Conservation (phyloP, 2,113 vertebrate species). For the Leucosticte australis region DNA sequence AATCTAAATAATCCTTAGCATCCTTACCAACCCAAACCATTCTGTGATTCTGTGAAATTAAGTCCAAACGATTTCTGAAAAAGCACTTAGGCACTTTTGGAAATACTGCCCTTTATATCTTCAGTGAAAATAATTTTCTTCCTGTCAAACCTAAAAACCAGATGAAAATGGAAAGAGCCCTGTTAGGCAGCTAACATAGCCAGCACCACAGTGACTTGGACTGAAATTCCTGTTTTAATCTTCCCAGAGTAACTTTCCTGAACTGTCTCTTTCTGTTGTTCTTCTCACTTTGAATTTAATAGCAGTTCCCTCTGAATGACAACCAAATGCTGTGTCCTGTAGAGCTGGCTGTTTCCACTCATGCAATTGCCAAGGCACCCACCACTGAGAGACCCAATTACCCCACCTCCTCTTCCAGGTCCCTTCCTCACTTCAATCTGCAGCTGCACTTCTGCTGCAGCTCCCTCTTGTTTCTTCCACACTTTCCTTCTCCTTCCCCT, state of each 20-base stretch:
- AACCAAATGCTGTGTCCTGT: neutral
- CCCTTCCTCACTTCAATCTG: neutral
- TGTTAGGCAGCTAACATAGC: neutral
- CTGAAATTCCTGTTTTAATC: neutral
- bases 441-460: neutral
- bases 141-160: neutral
- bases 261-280: neutral
- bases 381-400: neutral
- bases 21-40: neutral
- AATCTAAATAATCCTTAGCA: neutral
- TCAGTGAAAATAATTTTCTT: neutral
- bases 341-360: neutral
- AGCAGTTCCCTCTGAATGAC: neutral
- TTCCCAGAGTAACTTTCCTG: neutral
- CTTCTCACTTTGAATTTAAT: neutral
- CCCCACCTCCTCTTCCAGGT: neutral
- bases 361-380: neutral
- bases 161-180: neutral
- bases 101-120: neutral
- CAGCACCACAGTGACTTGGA: neutral
- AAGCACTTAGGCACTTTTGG: neutral
- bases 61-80: neutral
- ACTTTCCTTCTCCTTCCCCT: neutral
- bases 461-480: neutral
- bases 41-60: neutral